Evolutionary conservation across 1,140 invertebrate genomes (phyloP).

Genomic region (Bombus huntii): DNA sequence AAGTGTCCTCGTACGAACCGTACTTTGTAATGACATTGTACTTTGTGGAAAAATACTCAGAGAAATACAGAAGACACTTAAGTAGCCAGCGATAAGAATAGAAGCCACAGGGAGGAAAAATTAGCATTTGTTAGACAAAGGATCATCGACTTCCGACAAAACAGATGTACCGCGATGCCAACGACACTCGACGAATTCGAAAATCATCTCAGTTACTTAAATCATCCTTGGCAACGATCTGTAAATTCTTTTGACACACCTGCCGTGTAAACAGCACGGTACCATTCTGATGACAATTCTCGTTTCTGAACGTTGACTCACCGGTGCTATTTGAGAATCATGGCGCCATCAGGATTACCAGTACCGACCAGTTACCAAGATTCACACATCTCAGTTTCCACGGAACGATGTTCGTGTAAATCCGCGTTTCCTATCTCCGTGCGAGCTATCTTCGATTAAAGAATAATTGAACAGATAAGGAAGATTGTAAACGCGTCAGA

Average conservation of each 20-base stretch:
- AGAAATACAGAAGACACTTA: background rate
- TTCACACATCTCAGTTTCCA: background rate
- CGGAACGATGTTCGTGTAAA: background rate
- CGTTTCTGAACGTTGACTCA: slow-evolving; percentile 39
- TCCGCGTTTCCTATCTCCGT: background rate
- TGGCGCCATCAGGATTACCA: background rate
- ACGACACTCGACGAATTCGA: background rate
- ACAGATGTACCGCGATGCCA: background rate
- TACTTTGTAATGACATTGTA: too few relatives aligned
- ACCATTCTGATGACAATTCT: slow-evolving; percentile 34
- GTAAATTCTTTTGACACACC: background rate
- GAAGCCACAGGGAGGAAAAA: too few relatives aligned
- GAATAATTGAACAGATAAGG: background rate
- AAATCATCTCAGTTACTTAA: background rate
- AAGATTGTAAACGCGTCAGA: background rate
- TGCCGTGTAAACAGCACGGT: slow-evolving; percentile 25
- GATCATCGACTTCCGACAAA: background rate
- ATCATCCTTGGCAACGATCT: slow-evolving; percentile 13
- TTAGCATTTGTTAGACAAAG: too few relatives aligned
- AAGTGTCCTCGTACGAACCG: too few relatives aligned
- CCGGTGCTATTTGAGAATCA: slow-evolving; percentile 15
- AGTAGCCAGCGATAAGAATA: background rate
- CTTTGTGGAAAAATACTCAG: background rate
- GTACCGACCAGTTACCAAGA: background rate
- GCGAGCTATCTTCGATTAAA: background rate